Evolutionary conservation across 2,888 invertebrate species (phyloP).

Genomic region (Lamellibrachia satsuma): DNA sequence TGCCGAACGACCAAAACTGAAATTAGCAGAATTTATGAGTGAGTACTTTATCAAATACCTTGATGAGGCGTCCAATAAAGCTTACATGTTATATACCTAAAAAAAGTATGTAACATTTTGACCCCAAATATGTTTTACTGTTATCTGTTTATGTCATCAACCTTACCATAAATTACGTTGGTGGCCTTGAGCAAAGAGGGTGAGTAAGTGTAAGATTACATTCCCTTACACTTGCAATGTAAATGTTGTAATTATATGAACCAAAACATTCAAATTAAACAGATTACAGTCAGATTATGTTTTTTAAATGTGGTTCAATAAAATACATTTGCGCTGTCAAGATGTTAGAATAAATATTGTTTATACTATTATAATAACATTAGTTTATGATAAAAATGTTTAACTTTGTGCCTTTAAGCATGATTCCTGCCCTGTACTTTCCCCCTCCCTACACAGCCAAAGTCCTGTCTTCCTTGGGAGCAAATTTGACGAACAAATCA

Average conservation of each 20-base stretch:
- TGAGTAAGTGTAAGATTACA: too few species aligned
- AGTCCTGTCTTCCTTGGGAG: slow-evolving; percentile 83
- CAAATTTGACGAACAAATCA: slow-evolving; percentile 86
- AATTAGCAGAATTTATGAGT: slow-evolving; percentile 64
- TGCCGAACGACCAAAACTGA: slow-evolving; percentile 55
- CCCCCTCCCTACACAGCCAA: slow-evolving; percentile 49
- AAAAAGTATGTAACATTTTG: not conserved
- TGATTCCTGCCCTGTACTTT: not conserved
- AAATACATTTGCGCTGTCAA: too few species aligned
- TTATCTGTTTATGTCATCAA: too few species aligned
- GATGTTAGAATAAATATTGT: not conserved
- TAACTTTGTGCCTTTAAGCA: too few species aligned
- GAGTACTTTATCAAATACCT: not conserved
- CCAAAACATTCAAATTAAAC: too few species aligned
- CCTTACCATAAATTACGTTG: too few species aligned
- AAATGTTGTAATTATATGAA: too few species aligned
- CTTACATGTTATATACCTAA: not conserved
- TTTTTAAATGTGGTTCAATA: too few species aligned
- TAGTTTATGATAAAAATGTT: not conserved
- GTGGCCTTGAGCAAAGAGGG: too few species aligned
- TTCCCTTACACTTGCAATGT: too few species aligned
- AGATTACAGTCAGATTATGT: too few species aligned
- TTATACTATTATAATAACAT: not conserved
- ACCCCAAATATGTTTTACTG: too few species aligned
- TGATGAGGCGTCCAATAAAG: not conserved